These are phyloP conservation scores for Acanthaster planci DNA, from an alignment of 35 echinoderm and acorn worm genomes.

Conservation along the genomic window DNA sequence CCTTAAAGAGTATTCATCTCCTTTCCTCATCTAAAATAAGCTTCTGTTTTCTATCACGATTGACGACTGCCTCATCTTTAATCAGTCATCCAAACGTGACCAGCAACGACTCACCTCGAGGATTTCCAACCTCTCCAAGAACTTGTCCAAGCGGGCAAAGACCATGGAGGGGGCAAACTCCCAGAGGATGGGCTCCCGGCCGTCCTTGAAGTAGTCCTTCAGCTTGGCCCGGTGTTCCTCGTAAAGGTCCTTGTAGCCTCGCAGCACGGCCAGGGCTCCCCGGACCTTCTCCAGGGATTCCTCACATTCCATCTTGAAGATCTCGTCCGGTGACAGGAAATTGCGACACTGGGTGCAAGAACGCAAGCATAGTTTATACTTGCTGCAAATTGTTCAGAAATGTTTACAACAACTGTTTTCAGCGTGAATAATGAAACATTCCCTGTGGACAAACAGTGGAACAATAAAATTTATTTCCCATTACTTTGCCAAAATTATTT, in stretches of 20 bases:
- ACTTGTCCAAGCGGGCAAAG: conserved; percentile 81
- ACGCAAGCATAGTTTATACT: too few relatives aligned
- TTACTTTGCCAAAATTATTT: too few relatives aligned
- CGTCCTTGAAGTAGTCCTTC: conserved; percentile 95
- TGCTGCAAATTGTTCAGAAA: too few relatives aligned
- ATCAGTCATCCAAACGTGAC: too few relatives aligned
- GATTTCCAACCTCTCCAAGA: conserved; percentile 75
- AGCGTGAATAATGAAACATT: too few relatives aligned
- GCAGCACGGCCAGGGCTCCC: conserved; percentile 70
- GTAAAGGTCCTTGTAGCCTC: conserved; percentile 60
- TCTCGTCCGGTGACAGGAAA: conserved; percentile 85
- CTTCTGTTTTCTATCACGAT: too few relatives aligned
- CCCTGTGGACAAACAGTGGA: too few relatives aligned
- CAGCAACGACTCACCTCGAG: conserved; percentile 55
- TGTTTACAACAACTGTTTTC: background rate
- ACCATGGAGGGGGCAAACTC: conserved; percentile 90
- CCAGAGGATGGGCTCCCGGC: conserved; percentile 80
- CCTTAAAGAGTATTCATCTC: too few relatives aligned
- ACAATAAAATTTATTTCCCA: too few relatives aligned
- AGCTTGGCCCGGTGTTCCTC: conserved; percentile 82
- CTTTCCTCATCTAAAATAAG: too few relatives aligned
- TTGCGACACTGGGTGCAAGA: conserved; percentile 46
- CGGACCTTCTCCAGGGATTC: conserved; percentile 78
- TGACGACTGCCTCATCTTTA: too few relatives aligned
- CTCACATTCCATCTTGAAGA: conserved; percentile 93